Evolutionary conservation across 2,888 invertebrate genomes (phyloP).

Genomic region (Eledona agricola): DNA sequence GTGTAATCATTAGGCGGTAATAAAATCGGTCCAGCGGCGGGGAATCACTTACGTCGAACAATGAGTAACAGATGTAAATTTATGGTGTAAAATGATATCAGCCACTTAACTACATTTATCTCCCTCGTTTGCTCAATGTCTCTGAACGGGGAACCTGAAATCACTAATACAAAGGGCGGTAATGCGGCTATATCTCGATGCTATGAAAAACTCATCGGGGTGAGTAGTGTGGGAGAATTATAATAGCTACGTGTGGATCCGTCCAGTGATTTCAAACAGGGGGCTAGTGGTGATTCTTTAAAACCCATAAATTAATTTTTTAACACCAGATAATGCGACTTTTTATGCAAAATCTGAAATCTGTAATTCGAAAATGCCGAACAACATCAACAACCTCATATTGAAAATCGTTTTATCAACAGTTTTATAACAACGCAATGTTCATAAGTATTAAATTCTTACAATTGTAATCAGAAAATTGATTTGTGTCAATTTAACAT

Average conservation of each 20-base stretch:
- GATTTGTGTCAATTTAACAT: no score
- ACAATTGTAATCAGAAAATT: no score
- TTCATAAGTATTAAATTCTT: no score
- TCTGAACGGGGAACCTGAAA: slow-evolving; percentile 60
- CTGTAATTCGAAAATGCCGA: no score
- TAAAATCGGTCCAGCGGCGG: slow-evolving; percentile 45
- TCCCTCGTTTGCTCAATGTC: slow-evolving; percentile 55
- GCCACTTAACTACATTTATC: slow-evolving; percentile 61
- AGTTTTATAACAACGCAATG: no score
- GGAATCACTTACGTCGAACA: slow-evolving; percentile 54
- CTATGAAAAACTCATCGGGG: slow-evolving; percentile 57
- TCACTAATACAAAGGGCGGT: slow-evolving; percentile 61
- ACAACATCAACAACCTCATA: no score
- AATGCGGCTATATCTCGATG: slow-evolving; percentile 61
- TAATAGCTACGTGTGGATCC: slow-evolving; percentile 59
- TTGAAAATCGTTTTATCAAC: no score
- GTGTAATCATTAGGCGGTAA: slow-evolving; percentile 25
- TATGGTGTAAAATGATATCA: slow-evolving; percentile 61
- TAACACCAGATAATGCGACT: no score
- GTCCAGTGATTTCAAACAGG: slow-evolving; percentile 51
- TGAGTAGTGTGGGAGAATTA: slow-evolving; percentile 63
- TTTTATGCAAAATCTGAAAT: no score
- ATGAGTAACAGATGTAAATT: slow-evolving; percentile 57
- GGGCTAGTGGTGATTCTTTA: slow-evolving; percentile 3
- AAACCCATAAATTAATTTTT: no score